Conservation (phyloP, 1,140 invertebrate genomes). For the Dreissena rostriformis region DNA sequence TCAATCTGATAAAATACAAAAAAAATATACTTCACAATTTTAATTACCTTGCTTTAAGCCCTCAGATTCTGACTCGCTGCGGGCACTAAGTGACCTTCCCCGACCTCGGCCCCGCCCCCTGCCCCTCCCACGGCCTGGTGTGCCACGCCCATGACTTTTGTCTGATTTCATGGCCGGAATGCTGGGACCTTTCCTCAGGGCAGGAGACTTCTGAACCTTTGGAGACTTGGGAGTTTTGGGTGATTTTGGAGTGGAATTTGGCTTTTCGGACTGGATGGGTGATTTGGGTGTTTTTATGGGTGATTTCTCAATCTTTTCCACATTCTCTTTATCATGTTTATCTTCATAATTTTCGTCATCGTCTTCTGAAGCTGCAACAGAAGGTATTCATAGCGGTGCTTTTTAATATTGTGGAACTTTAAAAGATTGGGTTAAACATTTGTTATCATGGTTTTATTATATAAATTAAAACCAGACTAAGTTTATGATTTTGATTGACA, state of each 20-base stretch:
- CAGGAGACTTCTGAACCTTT: conserved; percentile 27
- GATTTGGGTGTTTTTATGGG: conserved; percentile 46
- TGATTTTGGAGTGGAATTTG: conserved; percentile 13
- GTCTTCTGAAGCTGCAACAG: conserved; percentile 56
- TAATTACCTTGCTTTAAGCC: conserved; percentile 48
- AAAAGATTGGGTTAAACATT: too few species aligned
- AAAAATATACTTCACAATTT: not conserved
- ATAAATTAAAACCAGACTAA: too few species aligned
- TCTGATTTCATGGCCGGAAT: conserved; percentile 35
- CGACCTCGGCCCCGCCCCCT: conserved; percentile 67
- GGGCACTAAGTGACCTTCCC: conserved; percentile 62
- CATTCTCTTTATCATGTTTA: not conserved
- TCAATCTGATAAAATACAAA: too few species aligned
- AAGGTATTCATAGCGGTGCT: not conserved
- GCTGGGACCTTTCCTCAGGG: conserved; percentile 37
- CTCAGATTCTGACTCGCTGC: conserved; percentile 71
- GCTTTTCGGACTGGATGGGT: conserved; percentile 25
- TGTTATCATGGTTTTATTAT: too few species aligned
- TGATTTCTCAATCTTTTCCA: conserved; percentile 19
- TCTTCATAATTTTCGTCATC: conserved; percentile 50
- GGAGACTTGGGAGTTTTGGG: conserved; percentile 32
- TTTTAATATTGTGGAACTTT: too few species aligned
- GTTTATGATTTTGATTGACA: too few species aligned
- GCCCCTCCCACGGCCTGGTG: conserved; percentile 62
- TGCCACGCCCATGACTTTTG: conserved; percentile 20